Evolutionary conservation across 2,113 vertebrate species (phyloP).

Genomic region (Emydocephalus ijimae): DNA sequence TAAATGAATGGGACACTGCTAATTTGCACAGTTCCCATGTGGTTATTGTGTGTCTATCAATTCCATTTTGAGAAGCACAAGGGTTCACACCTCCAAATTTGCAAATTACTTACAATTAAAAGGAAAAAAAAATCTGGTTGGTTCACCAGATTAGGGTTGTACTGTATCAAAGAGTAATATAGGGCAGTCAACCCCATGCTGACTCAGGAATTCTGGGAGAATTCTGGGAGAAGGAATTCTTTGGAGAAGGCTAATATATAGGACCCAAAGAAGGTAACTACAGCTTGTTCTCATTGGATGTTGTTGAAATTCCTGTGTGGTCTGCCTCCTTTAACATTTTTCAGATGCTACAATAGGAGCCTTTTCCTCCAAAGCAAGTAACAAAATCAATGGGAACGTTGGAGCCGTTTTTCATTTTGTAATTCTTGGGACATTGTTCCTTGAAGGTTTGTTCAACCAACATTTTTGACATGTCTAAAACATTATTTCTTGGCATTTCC

Average conservation of each 20-base stretch:
- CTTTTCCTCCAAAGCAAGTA: conserved; percentile 51
- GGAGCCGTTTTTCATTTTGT: conserved; percentile 21
- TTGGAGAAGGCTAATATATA: background rate
- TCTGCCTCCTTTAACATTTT: conserved; percentile 58
- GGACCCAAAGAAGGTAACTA: background rate
- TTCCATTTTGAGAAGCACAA: background rate
- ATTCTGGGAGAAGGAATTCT: no score
- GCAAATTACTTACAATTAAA: background rate
- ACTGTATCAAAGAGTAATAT: conserved; percentile 49
- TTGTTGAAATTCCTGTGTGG: conserved; percentile 62
- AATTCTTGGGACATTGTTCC: conserved; percentile 39
- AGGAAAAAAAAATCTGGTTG: conserved; percentile 6
- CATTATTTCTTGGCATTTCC: conserved; percentile 33
- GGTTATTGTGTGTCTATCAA: background rate
- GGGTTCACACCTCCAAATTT: background rate
- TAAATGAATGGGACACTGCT: background rate
- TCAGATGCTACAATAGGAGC: conserved; percentile 57
- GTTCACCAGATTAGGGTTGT: conserved; percentile 10
- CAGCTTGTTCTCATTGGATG: conserved; percentile 47
- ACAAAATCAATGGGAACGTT: conserved; percentile 45
- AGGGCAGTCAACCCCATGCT: background rate
- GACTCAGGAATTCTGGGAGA: background rate
- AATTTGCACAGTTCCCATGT: background rate
- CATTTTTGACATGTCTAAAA: conserved; percentile 50
- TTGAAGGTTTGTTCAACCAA: conserved; percentile 42